A percentile compares a stretch with the other conserved stretches of the same genome.
phyloP scores from a whole-genome alignment of 2,888 invertebrate genomes.

The Cerastoderma edule region DNA sequence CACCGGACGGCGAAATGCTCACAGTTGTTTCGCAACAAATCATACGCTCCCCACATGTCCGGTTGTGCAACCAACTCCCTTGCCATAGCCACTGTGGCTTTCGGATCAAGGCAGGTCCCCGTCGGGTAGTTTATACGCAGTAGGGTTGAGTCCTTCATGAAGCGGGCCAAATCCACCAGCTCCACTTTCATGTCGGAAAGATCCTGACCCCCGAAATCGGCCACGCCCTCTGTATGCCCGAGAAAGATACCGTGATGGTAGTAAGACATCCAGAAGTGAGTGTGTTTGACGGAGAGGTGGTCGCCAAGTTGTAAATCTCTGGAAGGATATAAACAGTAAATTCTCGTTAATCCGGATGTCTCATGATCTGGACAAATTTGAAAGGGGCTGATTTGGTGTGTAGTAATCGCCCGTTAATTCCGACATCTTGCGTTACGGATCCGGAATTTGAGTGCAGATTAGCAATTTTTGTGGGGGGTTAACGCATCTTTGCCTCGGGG shows the following conservation, averaged over 20 bases:
- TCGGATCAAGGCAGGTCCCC: constrained; percentile 26
- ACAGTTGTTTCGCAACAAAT: constrained; percentile 23
- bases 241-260: constrained; percentile 53
- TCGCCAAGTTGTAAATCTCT: constrained; percentile 31
- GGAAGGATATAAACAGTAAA: too few relatives aligned
- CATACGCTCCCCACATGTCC: constrained; percentile 21
- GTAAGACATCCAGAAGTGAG: constrained; percentile 15
- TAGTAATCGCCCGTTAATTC: too few relatives aligned
- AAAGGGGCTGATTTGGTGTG: too few relatives aligned
- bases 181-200: constrained; percentile 11
- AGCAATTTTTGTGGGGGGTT: too few relatives aligned
- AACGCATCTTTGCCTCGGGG: too few relatives aligned
- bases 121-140: constrained; percentile 31
- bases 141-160: constrained; percentile 17
- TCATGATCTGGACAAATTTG: too few relatives aligned
- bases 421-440: too few relatives aligned
- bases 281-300: constrained; percentile 39
- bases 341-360: too few relatives aligned
- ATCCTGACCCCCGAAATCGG: constrained; percentile 38
- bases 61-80: constrained; percentile 16
- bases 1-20: constrained; percentile 30
- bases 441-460: too few relatives aligned
- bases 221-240: constrained; percentile 32
- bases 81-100: constrained; percentile 27
- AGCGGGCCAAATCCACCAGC: neutral